Percentiles rank a stretch among this genome's conserved stretches.
Conservation (phyloP, 2,113 vertebrate genomes). For the Cyphomyrus discorhynchus region DNA sequence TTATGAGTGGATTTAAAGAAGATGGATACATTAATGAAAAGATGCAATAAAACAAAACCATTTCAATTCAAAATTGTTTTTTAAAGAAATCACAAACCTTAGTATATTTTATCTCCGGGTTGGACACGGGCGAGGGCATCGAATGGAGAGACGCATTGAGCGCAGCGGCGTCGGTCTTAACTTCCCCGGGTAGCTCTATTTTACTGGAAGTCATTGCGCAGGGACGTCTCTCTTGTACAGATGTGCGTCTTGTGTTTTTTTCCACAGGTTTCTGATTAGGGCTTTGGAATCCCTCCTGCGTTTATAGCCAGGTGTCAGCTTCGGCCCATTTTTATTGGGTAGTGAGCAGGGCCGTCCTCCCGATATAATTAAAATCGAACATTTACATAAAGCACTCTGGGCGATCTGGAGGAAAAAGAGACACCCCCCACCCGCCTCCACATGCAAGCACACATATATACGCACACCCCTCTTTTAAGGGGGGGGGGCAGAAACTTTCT, state of each 20-base stretch:
- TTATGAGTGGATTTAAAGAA: not conserved
- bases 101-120: slow-evolving; percentile 93
- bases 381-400: slow-evolving; percentile 68
- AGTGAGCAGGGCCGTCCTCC: slow-evolving; percentile 76
- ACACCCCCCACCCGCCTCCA: slow-evolving; percentile 37
- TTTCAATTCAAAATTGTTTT: not conserved
- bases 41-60: not conserved
- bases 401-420: slow-evolving; percentile 47
- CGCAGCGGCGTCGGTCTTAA: slow-evolving; percentile 87
- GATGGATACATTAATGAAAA: not conserved
- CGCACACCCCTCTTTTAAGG: slow-evolving; percentile 2
- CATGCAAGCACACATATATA: not conserved
- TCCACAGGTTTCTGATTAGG: slow-evolving; percentile 57
- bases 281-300: slow-evolving; percentile 69
- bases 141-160: slow-evolving; percentile 94
- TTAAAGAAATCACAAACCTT: slow-evolving; percentile 72
- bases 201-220: slow-evolving; percentile 88
- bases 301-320: slow-evolving; percentile 97
- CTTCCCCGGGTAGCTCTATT: slow-evolving; percentile 85
- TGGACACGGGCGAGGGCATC: slow-evolving; percentile 84
- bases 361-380: slow-evolving; percentile 63
- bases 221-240: slow-evolving; percentile 44
- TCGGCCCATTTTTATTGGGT: slow-evolving; percentile 84
- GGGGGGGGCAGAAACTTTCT: not conserved
- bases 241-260: slow-evolving; percentile 45